Evolutionary conservation across 2,797 vertebrate species (phyloP).

Genomic region (Cirrhinus mrigala): DNA sequence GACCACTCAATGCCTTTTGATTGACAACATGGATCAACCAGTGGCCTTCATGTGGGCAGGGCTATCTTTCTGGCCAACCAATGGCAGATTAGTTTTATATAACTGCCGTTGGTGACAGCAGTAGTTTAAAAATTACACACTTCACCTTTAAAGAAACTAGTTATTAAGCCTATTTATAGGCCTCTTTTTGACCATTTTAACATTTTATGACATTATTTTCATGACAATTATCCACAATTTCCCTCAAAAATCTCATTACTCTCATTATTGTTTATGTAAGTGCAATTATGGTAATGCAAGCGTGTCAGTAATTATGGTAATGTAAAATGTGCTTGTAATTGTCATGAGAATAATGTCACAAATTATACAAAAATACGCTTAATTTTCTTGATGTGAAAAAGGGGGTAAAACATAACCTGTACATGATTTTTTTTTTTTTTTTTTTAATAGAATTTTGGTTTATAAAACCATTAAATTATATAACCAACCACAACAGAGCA

Average conservation of each 20-base stretch:
- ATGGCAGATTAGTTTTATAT: not conserved
- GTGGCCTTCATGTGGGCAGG: not conserved
- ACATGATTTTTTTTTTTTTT: not conserved
- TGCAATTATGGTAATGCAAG: not conserved
- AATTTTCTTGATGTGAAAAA: not conserved
- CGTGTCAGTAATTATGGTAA: not conserved
- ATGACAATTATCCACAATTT: constrained; percentile 25
- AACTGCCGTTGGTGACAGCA: not conserved
- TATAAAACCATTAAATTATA: not conserved
- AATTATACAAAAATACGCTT: not conserved
- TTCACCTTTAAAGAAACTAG: not conserved
- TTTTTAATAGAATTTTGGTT: not conserved
- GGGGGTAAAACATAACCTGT: not conserved
- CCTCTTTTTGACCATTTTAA: not conserved
- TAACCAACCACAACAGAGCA: not conserved
- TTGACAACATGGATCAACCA: not conserved
- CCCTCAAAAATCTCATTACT: not conserved
- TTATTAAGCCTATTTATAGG: not conserved
- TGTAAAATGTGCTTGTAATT: constrained; percentile 5
- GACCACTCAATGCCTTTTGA: not conserved
- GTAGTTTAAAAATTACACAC: not conserved
- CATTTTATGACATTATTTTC: not conserved
- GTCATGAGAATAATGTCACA: constrained; percentile 6
- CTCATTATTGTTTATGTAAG: constrained; percentile 7
- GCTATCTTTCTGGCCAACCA: not conserved